Evolutionary conservation across 2,888 invertebrate species (phyloP).

Genomic region (Stenichneumon culpator): DNA sequence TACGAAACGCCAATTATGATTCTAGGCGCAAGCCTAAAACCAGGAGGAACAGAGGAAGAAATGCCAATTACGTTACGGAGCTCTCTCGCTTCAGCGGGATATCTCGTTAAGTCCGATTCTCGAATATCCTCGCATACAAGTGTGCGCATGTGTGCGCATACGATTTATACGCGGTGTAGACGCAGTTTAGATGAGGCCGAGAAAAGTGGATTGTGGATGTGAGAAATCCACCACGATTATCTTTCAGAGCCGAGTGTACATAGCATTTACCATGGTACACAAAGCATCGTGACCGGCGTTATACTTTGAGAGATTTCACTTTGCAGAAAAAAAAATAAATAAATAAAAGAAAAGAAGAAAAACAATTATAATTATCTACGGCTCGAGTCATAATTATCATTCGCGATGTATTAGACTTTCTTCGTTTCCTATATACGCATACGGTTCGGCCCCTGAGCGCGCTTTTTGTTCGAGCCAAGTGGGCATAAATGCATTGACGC

Average conservation of each 20-base stretch:
- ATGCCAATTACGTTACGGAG: slow-evolving; percentile 42
- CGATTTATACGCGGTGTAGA: not conserved
- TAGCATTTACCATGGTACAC: slow-evolving; percentile 17
- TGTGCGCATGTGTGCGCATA: not conserved
- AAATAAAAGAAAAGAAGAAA: not conserved
- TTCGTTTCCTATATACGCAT: not conserved
- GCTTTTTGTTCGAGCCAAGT: not conserved
- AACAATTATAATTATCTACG: not conserved
- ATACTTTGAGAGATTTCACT: slow-evolving; percentile 33
- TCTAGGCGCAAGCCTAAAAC: too few relatives aligned
- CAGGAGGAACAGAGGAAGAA: not conserved
- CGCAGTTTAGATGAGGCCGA: not conserved
- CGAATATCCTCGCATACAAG: slow-evolving; percentile 26
- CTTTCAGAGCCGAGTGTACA: not conserved
- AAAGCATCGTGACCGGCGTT: slow-evolving; percentile 16
- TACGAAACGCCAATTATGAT: slow-evolving; percentile 67
- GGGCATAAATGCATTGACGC: not conserved
- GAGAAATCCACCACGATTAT: slow-evolving; percentile 29
- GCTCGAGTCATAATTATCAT: slow-evolving; percentile 43
- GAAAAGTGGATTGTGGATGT: slow-evolving; percentile 31
- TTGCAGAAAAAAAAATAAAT: not conserved
- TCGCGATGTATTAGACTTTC: slow-evolving; percentile 29
- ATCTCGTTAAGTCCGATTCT: slow-evolving; percentile 67
- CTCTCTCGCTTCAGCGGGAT: slow-evolving; percentile 64
- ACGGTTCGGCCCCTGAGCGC: not conserved